A percentile compares a stretch with the other conserved stretches of the same genome.
Evolutionary conservation across 2,888 invertebrate species (phyloP).

Genomic region (Ellobium chinense): DNA sequence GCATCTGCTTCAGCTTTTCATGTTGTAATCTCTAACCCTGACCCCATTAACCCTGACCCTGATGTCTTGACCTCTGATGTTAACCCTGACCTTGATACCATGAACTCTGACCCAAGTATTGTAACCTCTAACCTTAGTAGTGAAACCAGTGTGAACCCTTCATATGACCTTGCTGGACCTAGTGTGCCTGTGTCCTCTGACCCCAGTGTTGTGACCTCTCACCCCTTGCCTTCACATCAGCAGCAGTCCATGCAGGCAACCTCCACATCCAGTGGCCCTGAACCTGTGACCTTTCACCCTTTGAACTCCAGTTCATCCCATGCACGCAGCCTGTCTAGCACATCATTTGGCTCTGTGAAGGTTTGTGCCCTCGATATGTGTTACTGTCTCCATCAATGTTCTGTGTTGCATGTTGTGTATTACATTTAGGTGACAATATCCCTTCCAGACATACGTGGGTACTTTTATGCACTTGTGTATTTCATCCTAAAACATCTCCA

Average conservation of each 20-base stretch:
- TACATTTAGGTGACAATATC: no score
- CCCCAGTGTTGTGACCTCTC: conserved; percentile 5
- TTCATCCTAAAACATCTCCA: no score
- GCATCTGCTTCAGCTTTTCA: not conserved
- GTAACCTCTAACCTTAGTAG: not conserved
- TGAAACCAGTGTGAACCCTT: not conserved
- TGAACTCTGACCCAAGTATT: conserved; percentile 15
- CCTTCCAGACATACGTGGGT: no score
- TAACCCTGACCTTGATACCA: not conserved
- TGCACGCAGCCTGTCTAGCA: conserved; percentile 15
- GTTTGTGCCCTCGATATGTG: conserved; percentile 17
- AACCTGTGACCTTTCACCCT: not conserved
- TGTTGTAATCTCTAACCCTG: not conserved
- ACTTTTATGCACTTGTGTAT: no score
- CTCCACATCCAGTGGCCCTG: not conserved
- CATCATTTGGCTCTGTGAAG: conserved; percentile 42
- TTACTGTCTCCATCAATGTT: no score
- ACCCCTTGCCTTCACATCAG: not conserved
- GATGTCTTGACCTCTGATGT: not conserved
- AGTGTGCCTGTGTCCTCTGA: not conserved
- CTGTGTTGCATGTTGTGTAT: no score
- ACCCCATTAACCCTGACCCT: not conserved
- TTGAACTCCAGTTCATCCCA: not conserved
- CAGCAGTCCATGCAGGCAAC: not conserved
- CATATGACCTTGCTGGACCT: not conserved